phyloP scores from a whole-genome alignment of 2,113 vertebrate genomes.

The Oxyura jamaicensis region DNA sequence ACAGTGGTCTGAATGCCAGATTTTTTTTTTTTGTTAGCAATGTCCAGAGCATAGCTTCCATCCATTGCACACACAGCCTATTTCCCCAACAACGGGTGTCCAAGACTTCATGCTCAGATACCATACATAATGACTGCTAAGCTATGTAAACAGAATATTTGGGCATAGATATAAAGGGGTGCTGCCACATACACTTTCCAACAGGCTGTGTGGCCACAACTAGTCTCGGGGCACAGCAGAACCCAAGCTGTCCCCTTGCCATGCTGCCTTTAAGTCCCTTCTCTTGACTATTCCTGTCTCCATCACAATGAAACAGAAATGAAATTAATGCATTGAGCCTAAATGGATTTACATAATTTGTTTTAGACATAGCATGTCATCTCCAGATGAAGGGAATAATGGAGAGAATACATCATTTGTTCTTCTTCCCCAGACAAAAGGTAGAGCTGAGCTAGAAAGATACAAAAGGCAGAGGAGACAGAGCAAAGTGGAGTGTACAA shows the following conservation, averaged over 20 bases:
- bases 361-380: background rate
- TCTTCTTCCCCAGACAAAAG: background rate
- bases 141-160: background rate
- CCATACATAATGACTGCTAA: background rate
- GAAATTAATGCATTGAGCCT: constrained; percentile 1
- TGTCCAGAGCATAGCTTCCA: background rate
- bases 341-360: constrained; percentile 9
- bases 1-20: background rate
- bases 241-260: background rate
- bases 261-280: background rate
- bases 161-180: background rate
- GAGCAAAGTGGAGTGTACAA: background rate
- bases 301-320: background rate
- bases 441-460: background rate
- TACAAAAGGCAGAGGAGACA: background rate
- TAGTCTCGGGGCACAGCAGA: background rate
- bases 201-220: background rate
- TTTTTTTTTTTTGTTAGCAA: background rate
- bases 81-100: background rate
- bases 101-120: background rate
- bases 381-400: constrained; percentile 9
- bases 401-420: background rate
- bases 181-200: background rate
- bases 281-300: background rate
- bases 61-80: too few species aligned